A percentile compares a stretch with the other conserved stretches of the same genome.
Conservation (phyloP, 2,797 vertebrate species). For the Alexandromys oeconomus region DNA sequence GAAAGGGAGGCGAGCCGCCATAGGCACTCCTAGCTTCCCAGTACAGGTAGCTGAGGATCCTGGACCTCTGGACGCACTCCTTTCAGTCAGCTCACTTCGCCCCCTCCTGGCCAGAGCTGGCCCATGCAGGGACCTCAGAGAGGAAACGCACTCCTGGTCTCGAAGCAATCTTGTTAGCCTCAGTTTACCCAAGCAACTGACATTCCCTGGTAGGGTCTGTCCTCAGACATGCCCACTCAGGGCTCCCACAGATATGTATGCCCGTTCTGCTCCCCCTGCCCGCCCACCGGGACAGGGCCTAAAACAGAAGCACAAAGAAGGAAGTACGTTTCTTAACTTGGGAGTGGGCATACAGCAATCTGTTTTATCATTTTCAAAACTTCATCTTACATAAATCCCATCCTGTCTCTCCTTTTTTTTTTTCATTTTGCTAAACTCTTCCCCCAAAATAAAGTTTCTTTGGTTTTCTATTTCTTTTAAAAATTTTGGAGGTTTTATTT, state of each 20-base stretch:
- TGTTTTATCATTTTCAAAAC: conserved; percentile 20
- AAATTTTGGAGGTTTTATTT: neutral
- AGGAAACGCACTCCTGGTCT: neutral
- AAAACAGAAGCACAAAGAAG: neutral
- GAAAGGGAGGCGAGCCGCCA: neutral
- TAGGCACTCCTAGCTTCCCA: neutral
- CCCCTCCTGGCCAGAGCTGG: conserved; percentile 54
- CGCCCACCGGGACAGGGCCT: neutral
- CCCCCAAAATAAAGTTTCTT: neutral
- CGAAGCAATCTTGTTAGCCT: neutral
- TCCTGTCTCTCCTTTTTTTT: neutral
- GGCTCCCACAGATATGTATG: neutral
- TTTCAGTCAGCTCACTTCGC: neutral
- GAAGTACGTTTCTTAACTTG: neutral
- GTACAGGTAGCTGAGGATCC: neutral
- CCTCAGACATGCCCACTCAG: neutral
- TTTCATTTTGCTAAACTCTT: neutral
- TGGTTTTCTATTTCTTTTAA: neutral
- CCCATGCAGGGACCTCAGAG: neutral
- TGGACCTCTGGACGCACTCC: neutral
- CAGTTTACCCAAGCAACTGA: neutral
- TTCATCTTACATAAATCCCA: conserved; percentile 25
- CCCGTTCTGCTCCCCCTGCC: neutral
- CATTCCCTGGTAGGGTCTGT: neutral
- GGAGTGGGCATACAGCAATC: neutral